These are phyloP conservation scores for Malachius bipustulatus DNA, from an alignment of 2,888 invertebrate genomes.

Conservation along the genomic window DNA sequence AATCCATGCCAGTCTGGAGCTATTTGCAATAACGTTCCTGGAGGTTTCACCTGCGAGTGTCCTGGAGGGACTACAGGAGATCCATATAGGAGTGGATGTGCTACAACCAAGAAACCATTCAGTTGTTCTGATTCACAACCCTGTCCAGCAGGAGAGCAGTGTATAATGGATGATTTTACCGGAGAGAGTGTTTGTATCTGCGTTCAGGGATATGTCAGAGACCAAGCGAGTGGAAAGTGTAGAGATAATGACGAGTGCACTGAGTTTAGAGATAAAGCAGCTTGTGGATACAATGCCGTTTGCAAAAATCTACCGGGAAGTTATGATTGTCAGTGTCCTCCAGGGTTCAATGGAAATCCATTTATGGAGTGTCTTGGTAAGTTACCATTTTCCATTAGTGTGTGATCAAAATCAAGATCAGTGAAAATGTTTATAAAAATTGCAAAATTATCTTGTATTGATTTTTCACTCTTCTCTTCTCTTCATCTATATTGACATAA, in stretches of 20 bases:
- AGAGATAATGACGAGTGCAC: constrained; percentile 80
- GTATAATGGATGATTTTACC: constrained; percentile 60
- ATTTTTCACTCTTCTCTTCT: too few relatives aligned
- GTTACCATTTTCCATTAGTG: too few relatives aligned
- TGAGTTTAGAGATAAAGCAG: constrained; percentile 58
- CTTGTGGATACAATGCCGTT: constrained; percentile 79
- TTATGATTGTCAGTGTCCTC: constrained; percentile 84
- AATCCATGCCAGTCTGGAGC: constrained; percentile 77
- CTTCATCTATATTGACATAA: too few relatives aligned
- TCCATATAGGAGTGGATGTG: constrained; percentile 67
- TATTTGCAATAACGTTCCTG: constrained; percentile 79
- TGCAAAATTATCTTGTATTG: too few relatives aligned
- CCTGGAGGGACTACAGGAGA: constrained; percentile 71
- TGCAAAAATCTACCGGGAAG: constrained; percentile 89
- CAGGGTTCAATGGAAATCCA: constrained; percentile 82
- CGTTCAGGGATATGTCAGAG: constrained; percentile 74
- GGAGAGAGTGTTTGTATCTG: constrained; percentile 81
- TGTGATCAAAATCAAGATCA: too few relatives aligned
- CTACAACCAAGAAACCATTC: constrained; percentile 49
- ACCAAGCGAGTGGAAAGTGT: constrained; percentile 60
- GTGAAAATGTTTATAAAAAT: too few relatives aligned
- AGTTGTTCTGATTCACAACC: constrained; percentile 65
- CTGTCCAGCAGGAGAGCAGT: constrained; percentile 76
- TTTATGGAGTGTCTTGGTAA: constrained; percentile 68
- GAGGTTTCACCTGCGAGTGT: constrained; percentile 78